Evolutionary conservation across 1,140 invertebrate genomes (phyloP).

Genomic region (Diachasmimorpha longicaudata): DNA sequence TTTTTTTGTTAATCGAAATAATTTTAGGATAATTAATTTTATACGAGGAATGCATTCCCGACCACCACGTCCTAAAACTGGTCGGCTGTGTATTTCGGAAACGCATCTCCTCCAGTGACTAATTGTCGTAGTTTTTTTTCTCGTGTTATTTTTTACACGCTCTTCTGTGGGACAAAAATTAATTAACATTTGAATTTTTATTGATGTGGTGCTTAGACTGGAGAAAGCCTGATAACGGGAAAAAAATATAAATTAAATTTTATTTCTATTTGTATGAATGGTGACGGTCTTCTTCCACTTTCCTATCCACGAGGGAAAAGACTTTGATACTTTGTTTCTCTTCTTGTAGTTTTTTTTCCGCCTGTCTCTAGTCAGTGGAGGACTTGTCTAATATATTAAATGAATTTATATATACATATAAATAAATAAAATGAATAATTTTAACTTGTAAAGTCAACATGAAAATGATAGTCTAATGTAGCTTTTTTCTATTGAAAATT

Average conservation of each 20-base stretch:
- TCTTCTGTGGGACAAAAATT: conserved; percentile 19
- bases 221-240: neutral
- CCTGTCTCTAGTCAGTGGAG: conserved; percentile 59
- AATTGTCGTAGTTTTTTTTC: conserved; percentile 29
- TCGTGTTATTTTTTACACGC: conserved; percentile 29
- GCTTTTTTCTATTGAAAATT: conserved; percentile 54
- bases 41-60: conserved; percentile 51
- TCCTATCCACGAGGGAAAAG: conserved; percentile 41
- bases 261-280: conserved; percentile 45
- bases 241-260: conserved; percentile 1
- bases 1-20: neutral
- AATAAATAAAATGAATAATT: conserved; percentile 44
- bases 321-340: conserved; percentile 31
- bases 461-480: conserved; percentile 57
- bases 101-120: conserved; percentile 60
- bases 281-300: conserved; percentile 57
- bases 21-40: conserved; percentile 18
- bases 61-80: conserved; percentile 47
- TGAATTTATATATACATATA: conserved; percentile 28
- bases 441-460: conserved; percentile 8
- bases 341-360: conserved; percentile 36
- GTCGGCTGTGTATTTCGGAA: conserved; percentile 53
- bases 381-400: conserved; percentile 53
- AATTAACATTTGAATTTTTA: conserved; percentile 1
- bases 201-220: conserved; percentile 15